Base-by-base conservation (phyloP, 2,113 vertebrate species). In the Elanoides forficatus region DNA sequence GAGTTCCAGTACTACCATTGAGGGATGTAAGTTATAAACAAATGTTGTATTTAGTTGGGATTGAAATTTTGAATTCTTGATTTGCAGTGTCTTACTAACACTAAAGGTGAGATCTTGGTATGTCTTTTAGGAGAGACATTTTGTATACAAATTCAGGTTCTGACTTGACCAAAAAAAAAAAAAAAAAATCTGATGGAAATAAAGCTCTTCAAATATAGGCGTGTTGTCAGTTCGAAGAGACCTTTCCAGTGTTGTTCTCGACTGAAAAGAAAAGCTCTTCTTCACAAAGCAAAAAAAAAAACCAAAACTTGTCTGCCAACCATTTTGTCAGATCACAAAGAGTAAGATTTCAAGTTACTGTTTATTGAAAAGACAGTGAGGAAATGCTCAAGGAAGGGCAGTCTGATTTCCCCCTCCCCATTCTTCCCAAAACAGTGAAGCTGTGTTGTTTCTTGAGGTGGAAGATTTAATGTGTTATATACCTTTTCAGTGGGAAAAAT, bases 211-310 rank as follows among this genome's bases (percentile, higher is more conserved):
- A 66, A 80, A 86, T 76, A 40, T 15, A 74, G 82, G 63, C 67
- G n/a, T 80, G 70, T 59, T 91, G 65, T 82, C 76, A 47, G 48
- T 67, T 95, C 47, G 86, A 73, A 71, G 84, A 74, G 56, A 81
- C 30, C 52, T 75, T 95, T 63, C 38, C 67, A 81, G 11, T 30
- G 78, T 65, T 88, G 38, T 50, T 74, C 36, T 38, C 42, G 32
- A 48, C 66, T 71, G 71, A 81, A 96, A 95, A 84, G 65, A 93
- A 94, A 95, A 91, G 45, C 70, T 93, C 8, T 58, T 81, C 80
- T 93, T 92, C 40, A 72, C 34, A 76, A 38, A 91, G 32, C 7
- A 45, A 42, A 3, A 29, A 48, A 14, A 52, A 45, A 16, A 53
- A 32, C 4, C 3, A 40, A 40, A 40, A 40, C 15, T 38, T 67